phyloP scores from a whole-genome alignment of 2,113 vertebrate genomes.

The Tragulus kanchil region DNA sequence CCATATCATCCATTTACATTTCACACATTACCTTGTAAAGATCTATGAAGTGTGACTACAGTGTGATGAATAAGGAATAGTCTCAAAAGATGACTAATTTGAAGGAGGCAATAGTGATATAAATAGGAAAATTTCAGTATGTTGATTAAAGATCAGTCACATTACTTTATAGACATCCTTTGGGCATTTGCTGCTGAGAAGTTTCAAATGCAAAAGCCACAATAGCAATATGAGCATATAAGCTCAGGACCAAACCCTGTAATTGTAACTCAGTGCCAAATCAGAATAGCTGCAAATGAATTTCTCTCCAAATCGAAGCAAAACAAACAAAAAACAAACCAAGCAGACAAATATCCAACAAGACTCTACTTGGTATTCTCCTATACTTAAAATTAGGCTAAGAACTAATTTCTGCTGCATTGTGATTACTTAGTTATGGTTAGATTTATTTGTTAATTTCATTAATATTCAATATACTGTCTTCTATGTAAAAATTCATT shows the following conservation, averaged over 20 bases:
- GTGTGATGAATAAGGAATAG: conserved; percentile 12
- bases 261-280: neutral
- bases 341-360: neutral
- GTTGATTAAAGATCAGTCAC: conserved; percentile 30
- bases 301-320: neutral
- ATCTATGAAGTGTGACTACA: conserved; percentile 42
- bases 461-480: neutral
- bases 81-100: conserved; percentile 42
- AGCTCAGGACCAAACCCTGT: neutral
- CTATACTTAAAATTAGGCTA: neutral
- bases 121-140: neutral
- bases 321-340: neutral
- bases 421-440: neutral
- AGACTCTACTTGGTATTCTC: neutral
- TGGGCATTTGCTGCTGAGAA: neutral
- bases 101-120: neutral
- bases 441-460: conserved; percentile 32
- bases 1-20: neutral
- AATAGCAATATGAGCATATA: neutral
- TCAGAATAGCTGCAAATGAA: neutral
- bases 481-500: neutral
- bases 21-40: conserved; percentile 36
- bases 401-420: neutral
- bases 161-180: neutral
- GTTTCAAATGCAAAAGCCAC: neutral